A percentile compares a stretch with the other conserved stretches of the same genome.
Evolutionary conservation across 2,888 invertebrate genomes (phyloP).

Genomic region (Callosobruchus maculatus): DNA sequence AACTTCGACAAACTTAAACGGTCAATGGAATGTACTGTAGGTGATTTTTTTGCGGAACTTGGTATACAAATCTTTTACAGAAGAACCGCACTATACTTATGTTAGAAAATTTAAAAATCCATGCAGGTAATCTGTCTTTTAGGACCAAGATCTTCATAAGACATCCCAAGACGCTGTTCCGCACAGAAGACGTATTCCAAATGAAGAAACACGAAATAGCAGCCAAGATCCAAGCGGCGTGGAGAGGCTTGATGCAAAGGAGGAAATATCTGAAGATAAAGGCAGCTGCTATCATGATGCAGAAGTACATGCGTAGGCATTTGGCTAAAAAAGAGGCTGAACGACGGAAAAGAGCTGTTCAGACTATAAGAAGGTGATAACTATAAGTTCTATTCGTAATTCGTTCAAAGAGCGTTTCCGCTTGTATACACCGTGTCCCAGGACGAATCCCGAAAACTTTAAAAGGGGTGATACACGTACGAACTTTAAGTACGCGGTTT

Average conservation of each 20-base stretch:
- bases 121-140: conserved; percentile 15
- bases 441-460: too few species aligned
- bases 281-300: conserved; percentile 64
- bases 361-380: conserved; percentile 63
- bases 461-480: too few species aligned
- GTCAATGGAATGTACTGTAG: too few species aligned
- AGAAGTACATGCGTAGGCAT: conserved; percentile 73
- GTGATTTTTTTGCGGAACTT: too few species aligned
- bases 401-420: too few species aligned
- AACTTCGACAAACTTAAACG: too few species aligned
- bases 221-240: conserved; percentile 78
- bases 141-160: conserved; percentile 89
- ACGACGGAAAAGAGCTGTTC: conserved; percentile 66
- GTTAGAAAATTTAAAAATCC: too few species aligned
- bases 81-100: too few species aligned
- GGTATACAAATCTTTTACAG: too few species aligned
- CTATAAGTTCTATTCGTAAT: too few species aligned
- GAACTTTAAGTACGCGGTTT: too few species aligned
- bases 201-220: conserved; percentile 81
- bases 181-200: conserved; percentile 89
- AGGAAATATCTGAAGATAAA: conserved; percentile 66
- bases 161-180: conserved; percentile 84
- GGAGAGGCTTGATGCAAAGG: conserved; percentile 73
- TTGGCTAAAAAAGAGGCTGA: conserved; percentile 67
- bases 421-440: too few species aligned